Base-by-base conservation (phyloP, 2,113 vertebrate species). In the Saccopteryx bilineata region DNA sequence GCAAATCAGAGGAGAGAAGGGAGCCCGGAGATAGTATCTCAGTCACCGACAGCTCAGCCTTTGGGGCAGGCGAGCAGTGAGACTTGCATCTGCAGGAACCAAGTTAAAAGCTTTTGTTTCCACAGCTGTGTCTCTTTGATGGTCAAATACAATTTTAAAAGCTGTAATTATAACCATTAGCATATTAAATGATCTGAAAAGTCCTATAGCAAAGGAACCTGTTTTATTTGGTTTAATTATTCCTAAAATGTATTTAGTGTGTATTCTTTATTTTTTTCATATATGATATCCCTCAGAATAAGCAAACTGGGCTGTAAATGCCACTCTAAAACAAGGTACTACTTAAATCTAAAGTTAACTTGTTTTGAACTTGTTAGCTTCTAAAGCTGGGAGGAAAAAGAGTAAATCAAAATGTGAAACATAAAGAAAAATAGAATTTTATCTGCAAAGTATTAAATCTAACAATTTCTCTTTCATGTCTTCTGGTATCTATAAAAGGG, bases 371-470 rank as follows among this genome's bases (percentile, higher is more conserved):
- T 54, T 91, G 6, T 91, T 63, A 71, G 19, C 14, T 82, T 89
- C 39, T 92, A 92, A 86, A 84, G 17, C 26, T 66, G 19, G 60
- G 48, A 14, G 52, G 61, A 6, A 33, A 83, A 89, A 52, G 9
- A 54, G 71, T 5, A 28, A 58, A 66, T 33, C 24, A 15, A 76
- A 78, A 39, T 3, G 13, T 76, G 12, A 91, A 91, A 89, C 46
- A 56, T 39, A 31, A 87, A 92, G 85, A 86, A 78, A 91, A 92
- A 28, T 48, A 78, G n/a, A 91, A 65, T 76, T 80, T 7, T 84
- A 68, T 50, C n/a, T 80, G 24, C 52, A 61, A 95, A 87, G 9
- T 61, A 48, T 50, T 72, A 61, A 19, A 33, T 48, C 5, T 79
- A 87, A 66, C 10, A 69, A 60, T 46, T 69, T 69, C 54, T 78